phyloP scores from a whole-genome alignment of 2,797 vertebrate genomes.

The Cottoperca gobio region DNA sequence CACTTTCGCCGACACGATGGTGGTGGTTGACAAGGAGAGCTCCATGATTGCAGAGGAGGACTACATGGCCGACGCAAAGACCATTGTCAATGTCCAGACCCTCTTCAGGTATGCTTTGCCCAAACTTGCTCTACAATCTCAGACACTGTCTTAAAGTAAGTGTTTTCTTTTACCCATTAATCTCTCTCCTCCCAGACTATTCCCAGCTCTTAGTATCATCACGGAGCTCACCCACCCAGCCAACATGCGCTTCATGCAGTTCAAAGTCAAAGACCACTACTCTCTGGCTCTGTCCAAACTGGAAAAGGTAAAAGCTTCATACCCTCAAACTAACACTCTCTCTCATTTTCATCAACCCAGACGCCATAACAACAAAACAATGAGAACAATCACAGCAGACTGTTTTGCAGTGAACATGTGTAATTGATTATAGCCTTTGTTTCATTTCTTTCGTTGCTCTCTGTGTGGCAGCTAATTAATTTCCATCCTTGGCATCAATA shows the following conservation, averaged over 20 bases:
- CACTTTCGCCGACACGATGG: constrained; percentile 89
- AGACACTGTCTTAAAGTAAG: not conserved
- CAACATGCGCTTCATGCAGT: constrained; percentile 93
- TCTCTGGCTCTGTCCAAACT: constrained; percentile 89
- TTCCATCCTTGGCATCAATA: constrained; percentile 34
- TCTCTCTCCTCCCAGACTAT: constrained; percentile 77
- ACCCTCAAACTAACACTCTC: not conserved
- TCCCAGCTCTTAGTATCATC: constrained; percentile 89
- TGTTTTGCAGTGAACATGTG: not conserved
- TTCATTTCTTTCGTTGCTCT: constrained; percentile 13
- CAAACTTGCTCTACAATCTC: not conserved
- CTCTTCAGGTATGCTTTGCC: constrained; percentile 83
- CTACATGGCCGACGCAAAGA: constrained; percentile 91
- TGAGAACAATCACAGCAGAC: not conserved
- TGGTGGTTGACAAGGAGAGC: constrained; percentile 90
- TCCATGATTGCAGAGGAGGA: constrained; percentile 91
- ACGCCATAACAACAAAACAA: not conserved
- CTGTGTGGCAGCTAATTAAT: constrained; percentile 34
- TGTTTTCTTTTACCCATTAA: not conserved
- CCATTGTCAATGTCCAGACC: constrained; percentile 90
- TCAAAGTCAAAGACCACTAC: constrained; percentile 90
- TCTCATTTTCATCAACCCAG: not conserved
- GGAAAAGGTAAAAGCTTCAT: constrained; percentile 84
- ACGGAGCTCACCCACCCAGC: constrained; percentile 90
- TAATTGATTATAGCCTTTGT: constrained; percentile 23